Evolutionary conservation across 2,113 vertebrate genomes (phyloP), one percentile per base, ranked within the genome.

Genomic region (Chaetura pelagica): DNA sequence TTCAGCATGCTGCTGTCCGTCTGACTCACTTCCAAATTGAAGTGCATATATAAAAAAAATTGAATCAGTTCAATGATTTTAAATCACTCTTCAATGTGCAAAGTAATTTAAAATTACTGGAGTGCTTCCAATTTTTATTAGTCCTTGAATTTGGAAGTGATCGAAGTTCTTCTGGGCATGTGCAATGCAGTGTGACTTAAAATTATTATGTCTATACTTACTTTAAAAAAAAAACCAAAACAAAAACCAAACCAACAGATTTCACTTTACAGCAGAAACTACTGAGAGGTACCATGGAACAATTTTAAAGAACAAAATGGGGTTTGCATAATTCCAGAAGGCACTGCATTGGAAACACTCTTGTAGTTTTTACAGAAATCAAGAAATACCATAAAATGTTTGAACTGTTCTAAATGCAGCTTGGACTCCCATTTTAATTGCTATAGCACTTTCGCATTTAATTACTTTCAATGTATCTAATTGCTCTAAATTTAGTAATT

Each of bases 111-210:
- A 98, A 98, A 98, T 97, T 98, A 98, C 97, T 98, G 98, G 96
- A 98, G 97, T 98, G 97, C 97, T 98, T 98, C 98, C 98, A 98
- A 97, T 98, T 98, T 98, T 98, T 98, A 98, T 98, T 98, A 98
- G 98, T 97, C 97, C 97, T 98, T 98, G 98, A 98, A 97, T 98
- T 97, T 97, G 97, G 98, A 98, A 98, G 97, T 92, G 92, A 97
- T 97, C 80, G 44, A 95, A 97, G 92, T 71, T 97, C 95, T 97
- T 98, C 97, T 98, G 98, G 95, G 96, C 96, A 97, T 97, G 96
- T 97, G 97, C 97, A 96, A 91, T 87, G 74, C 96, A 89, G 80
- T 96, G 96, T 97, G 97, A 97, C 97, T 98, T 97, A 95, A 97
- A 97, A 97, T 97, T 95, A 97, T 94, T 91, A 96, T 14, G 30